Conservation (phyloP, 1,140 invertebrate genomes). For the Caerostris extrusa region DNA sequence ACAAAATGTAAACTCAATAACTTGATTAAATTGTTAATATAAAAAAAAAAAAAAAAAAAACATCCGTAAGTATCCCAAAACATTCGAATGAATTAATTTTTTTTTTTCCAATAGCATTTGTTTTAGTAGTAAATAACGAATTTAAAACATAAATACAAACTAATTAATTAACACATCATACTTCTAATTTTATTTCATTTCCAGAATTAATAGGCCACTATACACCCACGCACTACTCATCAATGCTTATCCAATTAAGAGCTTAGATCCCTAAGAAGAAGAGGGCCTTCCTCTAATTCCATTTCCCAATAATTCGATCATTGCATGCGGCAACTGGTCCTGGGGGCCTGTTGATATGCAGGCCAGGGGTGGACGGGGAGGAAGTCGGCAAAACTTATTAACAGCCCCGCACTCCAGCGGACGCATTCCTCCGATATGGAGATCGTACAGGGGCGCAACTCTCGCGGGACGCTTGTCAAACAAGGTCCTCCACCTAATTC, state of each 20-base stretch:
- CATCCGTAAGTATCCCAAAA: too few species aligned
- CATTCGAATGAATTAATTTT: too few species aligned
- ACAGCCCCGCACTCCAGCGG: constrained; percentile 5
- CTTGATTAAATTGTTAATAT: too few species aligned
- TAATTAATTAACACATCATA: too few species aligned
- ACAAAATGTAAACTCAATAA: too few species aligned
- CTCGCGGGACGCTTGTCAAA: constrained; percentile 22
- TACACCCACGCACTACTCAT: background rate
- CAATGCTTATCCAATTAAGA: constrained; percentile 43
- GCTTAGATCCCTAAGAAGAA: background rate
- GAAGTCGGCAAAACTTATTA: constrained; percentile 50
- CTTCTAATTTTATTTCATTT: background rate
- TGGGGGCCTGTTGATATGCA: constrained; percentile 40
- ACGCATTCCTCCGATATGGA: constrained; percentile 34
- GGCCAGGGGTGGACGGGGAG: background rate
- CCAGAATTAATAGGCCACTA: background rate
- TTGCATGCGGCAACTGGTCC: constrained; percentile 8
- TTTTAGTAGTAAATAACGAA: too few species aligned
- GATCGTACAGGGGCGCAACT: background rate
- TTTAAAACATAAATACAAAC: too few species aligned
- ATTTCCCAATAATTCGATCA: constrained; percentile 44
- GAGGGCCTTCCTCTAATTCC: constrained; percentile 4
- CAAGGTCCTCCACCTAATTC: constrained; percentile 35
- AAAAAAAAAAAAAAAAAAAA: too few species aligned
- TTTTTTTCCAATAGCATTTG: too few species aligned